Base-by-base conservation (phyloP, 2,113 vertebrate species). In the Labeo rohita region DNA sequence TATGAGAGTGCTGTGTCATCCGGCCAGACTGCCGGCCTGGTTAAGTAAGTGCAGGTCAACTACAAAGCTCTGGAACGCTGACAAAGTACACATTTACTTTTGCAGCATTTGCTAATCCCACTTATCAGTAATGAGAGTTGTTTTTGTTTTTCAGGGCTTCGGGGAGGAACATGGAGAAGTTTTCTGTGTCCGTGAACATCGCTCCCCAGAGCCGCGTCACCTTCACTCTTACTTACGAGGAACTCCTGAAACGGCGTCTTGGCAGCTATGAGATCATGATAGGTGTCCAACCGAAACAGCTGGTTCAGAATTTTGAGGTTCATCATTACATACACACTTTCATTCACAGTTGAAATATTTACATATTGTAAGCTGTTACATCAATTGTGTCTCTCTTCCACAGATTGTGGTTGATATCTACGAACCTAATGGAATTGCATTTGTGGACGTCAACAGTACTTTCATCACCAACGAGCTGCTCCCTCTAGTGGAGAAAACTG, bases 121-220 rank as follows among this genome's bases (percentile, higher is more conserved):
- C 23, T 63, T 34, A 52, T 5, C 66, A 47, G 18, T 61, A 21
- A 72, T 76, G 13, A 47, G 59, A 82, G 61, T 50, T 61, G 78
- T 47, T 80, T 80, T 15, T 49, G 45, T n/a, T 2, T 87, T 88
- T 9, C 81, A 99, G 97, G 91, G 95, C 94, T 50, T 97, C 96
- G 0, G 98, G 97, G 36, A 97, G 98, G 87, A 97, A 96, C 79
- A 98, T 98, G 92, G 98, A 99, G 91, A 97, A 93, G 90, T 99
- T 99, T 90, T 95, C 94, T 3, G 96, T 99, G 86, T 97, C 96
- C 3, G 94, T 99, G 86, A 97, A 96, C 75, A 63, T 98, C 8
- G 95, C 95, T 34, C 93, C 96, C 70, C 87, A 91, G 87, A 98
- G 95, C 87, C 96, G 93, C 43, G 96, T 97, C 75, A 96, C 91